These are phyloP conservation scores for Cuniculus paca DNA, from an alignment of 2,797 vertebrate genomes.

Conservation along the genomic window DNA sequence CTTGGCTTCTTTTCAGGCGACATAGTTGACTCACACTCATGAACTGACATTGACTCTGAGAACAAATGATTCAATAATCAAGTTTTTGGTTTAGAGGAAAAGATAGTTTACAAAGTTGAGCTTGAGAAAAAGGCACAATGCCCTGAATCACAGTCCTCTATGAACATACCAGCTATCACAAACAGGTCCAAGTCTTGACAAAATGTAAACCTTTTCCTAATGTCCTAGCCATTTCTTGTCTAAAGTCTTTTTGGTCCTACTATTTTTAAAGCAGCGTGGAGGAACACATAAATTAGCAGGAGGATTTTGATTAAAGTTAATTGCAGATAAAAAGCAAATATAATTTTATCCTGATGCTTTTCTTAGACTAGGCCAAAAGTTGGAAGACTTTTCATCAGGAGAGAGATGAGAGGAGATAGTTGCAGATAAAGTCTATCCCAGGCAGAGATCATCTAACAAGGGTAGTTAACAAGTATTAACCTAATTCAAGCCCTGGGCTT, in stretches of 20 bases:
- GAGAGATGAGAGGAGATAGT: slow-evolving; percentile 46
- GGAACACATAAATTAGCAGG: slow-evolving; percentile 39
- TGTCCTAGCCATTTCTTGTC: slow-evolving; percentile 44
- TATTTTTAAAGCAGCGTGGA: slow-evolving; percentile 72
- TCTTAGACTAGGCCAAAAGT: slow-evolving; percentile 41
- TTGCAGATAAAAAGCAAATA: slow-evolving; percentile 72
- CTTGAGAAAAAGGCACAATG: background rate
- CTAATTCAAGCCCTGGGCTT: slow-evolving; percentile 43
- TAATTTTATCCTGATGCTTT: slow-evolving; percentile 69
- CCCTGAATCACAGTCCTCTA: background rate
- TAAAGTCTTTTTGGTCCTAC: background rate
- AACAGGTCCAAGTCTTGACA: slow-evolving; percentile 44
- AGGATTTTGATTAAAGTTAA: slow-evolving; percentile 74
- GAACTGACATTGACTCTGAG: slow-evolving; percentile 4
- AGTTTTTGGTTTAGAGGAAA: slow-evolving; percentile 30
- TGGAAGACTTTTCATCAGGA: slow-evolving; percentile 67
- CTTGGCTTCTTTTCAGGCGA: background rate
- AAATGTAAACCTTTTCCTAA: slow-evolving; percentile 8
- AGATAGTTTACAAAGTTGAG: background rate
- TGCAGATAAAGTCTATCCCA: slow-evolving; percentile 43
- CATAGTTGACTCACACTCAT: background rate
- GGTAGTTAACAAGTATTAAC: slow-evolving; percentile 32
- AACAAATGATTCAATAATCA: background rate
- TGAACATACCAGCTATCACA: background rate
- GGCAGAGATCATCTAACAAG: slow-evolving; percentile 74